These are phyloP conservation scores for Myrmecobius fasciatus DNA, from an alignment of 2,113 vertebrate genomes.

Conservation along the genomic window DNA sequence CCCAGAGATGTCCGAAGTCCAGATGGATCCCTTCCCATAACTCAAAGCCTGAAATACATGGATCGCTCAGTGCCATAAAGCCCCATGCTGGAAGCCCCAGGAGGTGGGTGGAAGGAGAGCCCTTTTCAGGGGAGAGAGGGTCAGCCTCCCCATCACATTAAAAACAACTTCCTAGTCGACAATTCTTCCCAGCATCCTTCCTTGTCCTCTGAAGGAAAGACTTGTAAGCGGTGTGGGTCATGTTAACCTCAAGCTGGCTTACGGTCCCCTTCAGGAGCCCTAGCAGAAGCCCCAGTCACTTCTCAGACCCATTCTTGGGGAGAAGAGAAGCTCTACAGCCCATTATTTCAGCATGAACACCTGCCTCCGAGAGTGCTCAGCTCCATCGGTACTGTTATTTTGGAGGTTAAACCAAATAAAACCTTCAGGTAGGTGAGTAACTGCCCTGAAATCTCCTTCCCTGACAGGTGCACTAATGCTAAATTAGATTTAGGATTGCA, in stretches of 20 bases:
- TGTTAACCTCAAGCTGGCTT: conserved; percentile 68
- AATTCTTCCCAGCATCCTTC: conserved; percentile 50
- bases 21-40: conserved; percentile 52
- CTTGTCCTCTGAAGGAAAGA: conserved; percentile 36
- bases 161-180: conserved; percentile 22
- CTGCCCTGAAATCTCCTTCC: conserved; percentile 78
- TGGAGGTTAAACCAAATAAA: conserved; percentile 83
- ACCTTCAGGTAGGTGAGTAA: conserved; percentile 79
- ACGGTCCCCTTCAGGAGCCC: conserved; percentile 47
- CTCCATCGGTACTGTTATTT: conserved; percentile 75
- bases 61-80: conserved; percentile 11
- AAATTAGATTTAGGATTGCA: conserved; percentile 80
- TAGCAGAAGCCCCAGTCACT: conserved; percentile 69
- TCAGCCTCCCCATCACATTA: conserved; percentile 21
- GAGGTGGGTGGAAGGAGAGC: rapidly evolving
- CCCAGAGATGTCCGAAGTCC: conserved; percentile 41
- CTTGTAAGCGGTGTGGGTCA: conserved; percentile 34
- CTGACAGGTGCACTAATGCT: conserved; percentile 79
- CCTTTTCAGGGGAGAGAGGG: background rate
- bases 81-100: conserved; percentile 13
- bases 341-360: conserved; percentile 78
- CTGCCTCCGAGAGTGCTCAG: conserved; percentile 72
- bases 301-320: conserved; percentile 66
- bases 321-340: conserved; percentile 77
- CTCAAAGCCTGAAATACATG: conserved; percentile 24